phyloP scores from a whole-genome alignment of 37 sponge, comb jelly and placozoan genomes.

The Ianthella basta region DNA sequence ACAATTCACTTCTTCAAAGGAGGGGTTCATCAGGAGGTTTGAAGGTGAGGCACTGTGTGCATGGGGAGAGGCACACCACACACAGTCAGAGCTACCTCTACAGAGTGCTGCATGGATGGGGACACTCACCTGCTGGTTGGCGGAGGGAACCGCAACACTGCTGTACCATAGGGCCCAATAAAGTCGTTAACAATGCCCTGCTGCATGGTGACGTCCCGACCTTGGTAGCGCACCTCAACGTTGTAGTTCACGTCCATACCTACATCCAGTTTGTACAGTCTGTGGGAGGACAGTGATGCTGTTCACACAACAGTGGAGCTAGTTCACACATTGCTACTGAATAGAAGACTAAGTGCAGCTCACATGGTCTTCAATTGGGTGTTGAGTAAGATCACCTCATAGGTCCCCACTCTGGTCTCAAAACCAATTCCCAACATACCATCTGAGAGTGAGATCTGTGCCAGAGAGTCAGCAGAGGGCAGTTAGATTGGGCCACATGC shows the following conservation, averaged over 20 bases:
- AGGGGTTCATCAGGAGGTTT: constrained; percentile 28
- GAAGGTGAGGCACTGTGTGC: neutral
- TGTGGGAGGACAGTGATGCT: neutral
- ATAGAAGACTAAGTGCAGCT: too few relatives aligned
- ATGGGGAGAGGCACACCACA: too few relatives aligned
- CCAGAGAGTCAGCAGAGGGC: neutral
- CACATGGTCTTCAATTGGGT: neutral
- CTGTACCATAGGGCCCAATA: constrained; percentile 13
- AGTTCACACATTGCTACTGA: too few relatives aligned
- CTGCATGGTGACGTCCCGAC: neutral
- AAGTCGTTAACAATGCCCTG: neutral
- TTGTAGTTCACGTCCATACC: neutral
- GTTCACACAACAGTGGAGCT: too few relatives aligned
- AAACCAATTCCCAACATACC: neutral
- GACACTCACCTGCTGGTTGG: neutral
- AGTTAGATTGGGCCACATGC: too few relatives aligned
- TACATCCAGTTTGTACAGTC: neutral
- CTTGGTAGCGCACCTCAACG: constrained; percentile 14
- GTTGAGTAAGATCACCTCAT: constrained; percentile 10
- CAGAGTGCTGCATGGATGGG: neutral
- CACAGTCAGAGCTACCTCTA: too few relatives aligned
- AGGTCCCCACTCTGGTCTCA: neutral
- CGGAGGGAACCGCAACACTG: constrained; percentile 15
- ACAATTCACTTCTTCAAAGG: constrained; percentile 36
- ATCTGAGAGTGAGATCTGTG: neutral